Evolutionary conservation across 2,797 vertebrate species (phyloP).

Genomic region (Periparus ater): DNA sequence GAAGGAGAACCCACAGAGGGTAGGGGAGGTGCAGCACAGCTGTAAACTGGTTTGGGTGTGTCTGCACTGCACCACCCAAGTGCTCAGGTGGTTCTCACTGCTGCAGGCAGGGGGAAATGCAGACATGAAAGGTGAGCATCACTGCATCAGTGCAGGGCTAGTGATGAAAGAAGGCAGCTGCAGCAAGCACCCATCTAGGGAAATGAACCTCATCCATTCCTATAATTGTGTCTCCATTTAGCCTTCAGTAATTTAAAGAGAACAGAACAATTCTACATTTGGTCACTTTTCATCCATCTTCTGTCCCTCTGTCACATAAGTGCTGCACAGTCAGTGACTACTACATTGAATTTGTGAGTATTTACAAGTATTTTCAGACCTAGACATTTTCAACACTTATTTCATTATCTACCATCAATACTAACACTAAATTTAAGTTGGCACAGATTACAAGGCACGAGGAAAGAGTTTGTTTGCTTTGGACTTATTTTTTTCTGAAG

Average conservation of each 20-base stretch:
- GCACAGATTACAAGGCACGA: neutral
- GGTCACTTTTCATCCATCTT: neutral
- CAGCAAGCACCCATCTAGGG: neutral
- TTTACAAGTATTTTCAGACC: neutral
- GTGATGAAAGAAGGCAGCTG: neutral
- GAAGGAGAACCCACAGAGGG: neutral
- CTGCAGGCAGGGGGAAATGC: accelerated
- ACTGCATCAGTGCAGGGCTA: neutral
- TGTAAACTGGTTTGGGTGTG: neutral
- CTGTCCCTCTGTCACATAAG: neutral
- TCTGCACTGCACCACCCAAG: neutral
- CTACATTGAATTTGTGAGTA: neutral
- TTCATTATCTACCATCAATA: neutral
- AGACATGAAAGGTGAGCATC: neutral
- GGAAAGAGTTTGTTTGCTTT: neutral
- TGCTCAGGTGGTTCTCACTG: too few relatives aligned
- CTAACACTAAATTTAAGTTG: neutral
- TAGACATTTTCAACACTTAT: neutral
- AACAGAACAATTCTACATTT: neutral
- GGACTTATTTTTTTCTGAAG: neutral
- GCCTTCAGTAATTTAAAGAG: neutral
- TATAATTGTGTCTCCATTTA: neutral
- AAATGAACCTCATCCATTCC: neutral
- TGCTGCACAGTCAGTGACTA: neutral
- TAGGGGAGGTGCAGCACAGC: neutral